A percentile compares a stretch with the other conserved stretches of the same genome.
phyloP scores from a whole-genome alignment of 2,888 invertebrate genomes.

The Nycteola revayana region DNA sequence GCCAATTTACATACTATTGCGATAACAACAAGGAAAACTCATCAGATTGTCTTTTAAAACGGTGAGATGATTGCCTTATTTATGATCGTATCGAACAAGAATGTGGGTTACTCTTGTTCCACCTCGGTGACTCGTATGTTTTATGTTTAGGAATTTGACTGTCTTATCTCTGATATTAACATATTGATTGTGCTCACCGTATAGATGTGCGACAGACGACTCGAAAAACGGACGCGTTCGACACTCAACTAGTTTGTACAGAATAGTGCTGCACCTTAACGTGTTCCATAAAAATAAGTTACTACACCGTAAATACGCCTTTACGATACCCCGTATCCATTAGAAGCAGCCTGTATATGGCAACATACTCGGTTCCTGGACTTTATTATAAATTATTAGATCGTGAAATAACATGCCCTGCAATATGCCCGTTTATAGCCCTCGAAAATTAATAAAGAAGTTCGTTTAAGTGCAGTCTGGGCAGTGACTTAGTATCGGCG shows the following conservation, averaged over 20 bases:
- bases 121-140: slow-evolving; percentile 58
- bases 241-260: slow-evolving; percentile 49
- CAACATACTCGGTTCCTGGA: slow-evolving; percentile 39
- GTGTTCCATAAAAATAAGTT: slow-evolving; percentile 52
- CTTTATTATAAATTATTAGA: slow-evolving; percentile 52
- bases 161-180: slow-evolving; percentile 76
- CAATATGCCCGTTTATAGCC: slow-evolving; percentile 34
- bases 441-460: slow-evolving; percentile 38
- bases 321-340: slow-evolving; percentile 50
- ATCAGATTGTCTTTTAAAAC: slow-evolving; percentile 48
- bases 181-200: slow-evolving; percentile 74
- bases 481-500: slow-evolving; percentile 17
- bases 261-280: slow-evolving; percentile 49
- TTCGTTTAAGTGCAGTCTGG: slow-evolving; percentile 24
- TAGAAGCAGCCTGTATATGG: slow-evolving; percentile 41
- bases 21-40: slow-evolving; percentile 50
- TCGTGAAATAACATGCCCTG: slow-evolving; percentile 41
- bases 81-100: slow-evolving; percentile 63
- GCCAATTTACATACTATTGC: slow-evolving; percentile 25
- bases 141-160: slow-evolving; percentile 67
- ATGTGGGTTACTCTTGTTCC: slow-evolving; percentile 65
- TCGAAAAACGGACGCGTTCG: slow-evolving; percentile 32
- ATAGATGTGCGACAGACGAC: slow-evolving; percentile 67
- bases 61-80: slow-evolving; percentile 52
- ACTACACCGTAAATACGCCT: slow-evolving; percentile 55